Base-by-base conservation (phyloP, 1,140 invertebrate species). In the Mycetomoellerius zeteki region DNA sequence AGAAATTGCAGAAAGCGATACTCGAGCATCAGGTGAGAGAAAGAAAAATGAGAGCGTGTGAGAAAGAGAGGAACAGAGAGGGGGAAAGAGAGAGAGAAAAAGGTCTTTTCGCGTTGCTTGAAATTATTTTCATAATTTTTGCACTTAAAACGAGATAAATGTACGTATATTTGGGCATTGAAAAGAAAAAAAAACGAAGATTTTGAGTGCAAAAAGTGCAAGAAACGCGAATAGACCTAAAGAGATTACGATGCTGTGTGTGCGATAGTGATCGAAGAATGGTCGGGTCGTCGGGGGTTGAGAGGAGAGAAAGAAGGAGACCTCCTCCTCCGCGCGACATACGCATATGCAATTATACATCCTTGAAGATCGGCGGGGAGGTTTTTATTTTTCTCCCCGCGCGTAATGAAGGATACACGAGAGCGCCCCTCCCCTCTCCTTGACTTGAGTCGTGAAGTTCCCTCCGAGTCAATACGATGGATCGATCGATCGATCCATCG, bases 1-100 rank as follows among this genome's bases (percentile, higher is more conserved):
- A 95, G 86, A 96, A 97, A 89, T 95, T 97, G 93, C 97, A 96
- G 96, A 96, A 96, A 93, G 96, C 96, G 86, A 97, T 97, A 93
- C 94, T 96, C 91, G 95, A 96, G 95, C 97, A 97, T 95, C 96
- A 97, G 96, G 97, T 97, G 95, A 96, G 94, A 88, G 27, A 78
- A 60, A 80, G 62, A 89, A 64, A 64, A 89, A 52, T 60, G 77
- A 37, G 67, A 85, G 58, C 37, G 37, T 12, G 33, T 33, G 75
- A 58, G 78, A 69, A 43, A 47, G 75, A 50, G 37, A 62, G 33
- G 64, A 58, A 80, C 37, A 75, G 30, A 56, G 64, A 67, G 64
- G n/a, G n/a, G n/a, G n/a, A n/a, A n/a, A 69, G 24, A 47, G 21
- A 60, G 27, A 43, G 37, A 43, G 37, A 43, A 3, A 43, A 43